Percentiles rank a stretch among this genome's conserved stretches.
Conservation (phyloP, 2,888 invertebrate genomes). For the Cecidostiba fungosa region DNA sequence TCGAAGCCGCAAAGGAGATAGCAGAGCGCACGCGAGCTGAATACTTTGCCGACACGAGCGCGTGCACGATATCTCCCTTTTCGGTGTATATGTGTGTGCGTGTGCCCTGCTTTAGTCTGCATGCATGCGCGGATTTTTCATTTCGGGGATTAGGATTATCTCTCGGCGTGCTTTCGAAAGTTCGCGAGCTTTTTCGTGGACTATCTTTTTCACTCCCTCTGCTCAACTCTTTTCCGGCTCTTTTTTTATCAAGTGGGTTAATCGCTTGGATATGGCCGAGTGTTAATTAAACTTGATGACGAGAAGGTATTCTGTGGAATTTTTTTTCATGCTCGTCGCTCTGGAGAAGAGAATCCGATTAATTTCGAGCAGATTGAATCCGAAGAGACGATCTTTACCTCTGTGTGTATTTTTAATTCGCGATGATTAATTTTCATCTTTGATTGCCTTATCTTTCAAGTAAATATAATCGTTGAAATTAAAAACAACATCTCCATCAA, state of each 20-base stretch:
- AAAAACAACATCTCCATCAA: not conserved
- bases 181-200: not conserved
- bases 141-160: constrained; percentile 52
- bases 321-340: not conserved
- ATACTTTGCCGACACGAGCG: constrained; percentile 14
- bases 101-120: constrained; percentile 9
- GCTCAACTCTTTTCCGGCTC: not conserved
- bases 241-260: constrained; percentile 42
- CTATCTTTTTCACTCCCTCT: not conserved
- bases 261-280: constrained; percentile 14
- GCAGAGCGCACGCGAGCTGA: constrained; percentile 37
- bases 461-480: not conserved
- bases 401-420: not conserved
- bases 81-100: not conserved
- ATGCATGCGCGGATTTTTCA: constrained; percentile 46
- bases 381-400: not conserved
- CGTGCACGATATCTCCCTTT: constrained; percentile 25
- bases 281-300: constrained; percentile 49
- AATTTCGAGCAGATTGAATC: constrained; percentile 21
- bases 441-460: not conserved
- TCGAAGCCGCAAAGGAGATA: constrained; percentile 3
- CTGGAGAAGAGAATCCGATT: not conserved
- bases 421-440: not conserved
- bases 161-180: not conserved
- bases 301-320: not conserved